Conservation (phyloP, 1,140 invertebrate species). For the Drosophila santomea region DNA sequence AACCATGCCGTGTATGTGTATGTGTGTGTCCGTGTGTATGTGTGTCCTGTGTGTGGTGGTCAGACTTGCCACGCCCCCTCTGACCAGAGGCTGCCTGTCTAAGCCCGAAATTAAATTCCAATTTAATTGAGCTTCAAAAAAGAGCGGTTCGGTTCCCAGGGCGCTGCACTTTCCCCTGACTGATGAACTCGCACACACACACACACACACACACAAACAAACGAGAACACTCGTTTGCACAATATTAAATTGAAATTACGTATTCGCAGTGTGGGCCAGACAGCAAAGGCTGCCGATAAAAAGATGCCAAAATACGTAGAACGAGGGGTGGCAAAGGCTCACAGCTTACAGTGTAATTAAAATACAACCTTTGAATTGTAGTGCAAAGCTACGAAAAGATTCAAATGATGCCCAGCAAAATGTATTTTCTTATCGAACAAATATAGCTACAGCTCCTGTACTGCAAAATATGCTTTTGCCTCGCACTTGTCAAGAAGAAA, state of each 20-base stretch:
- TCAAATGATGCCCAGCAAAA: neutral
- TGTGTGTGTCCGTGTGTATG: conserved; percentile 14
- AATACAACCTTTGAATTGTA: conserved; percentile 20
- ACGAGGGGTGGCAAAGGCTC: neutral
- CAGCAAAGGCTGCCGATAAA: conserved; percentile 24
- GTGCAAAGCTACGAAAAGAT: conserved; percentile 4
- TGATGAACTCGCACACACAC: conserved; percentile 37
- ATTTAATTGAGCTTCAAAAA: conserved; percentile 83
- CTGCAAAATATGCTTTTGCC: no score
- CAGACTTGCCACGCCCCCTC: conserved; percentile 17
- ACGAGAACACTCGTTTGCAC: conserved; percentile 9
- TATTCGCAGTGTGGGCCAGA: conserved; percentile 50
- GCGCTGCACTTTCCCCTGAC: conserved; percentile 16
- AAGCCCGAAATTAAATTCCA: conserved; percentile 81
- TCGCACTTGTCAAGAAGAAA: no score
- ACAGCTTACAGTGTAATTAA: conserved; percentile 27
- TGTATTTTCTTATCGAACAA: no score
- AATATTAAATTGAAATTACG: conserved; percentile 81
- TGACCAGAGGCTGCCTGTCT: conserved; percentile 46
- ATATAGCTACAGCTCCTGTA: no score
- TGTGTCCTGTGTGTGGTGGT: conserved; percentile 3
- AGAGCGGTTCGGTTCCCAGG: conserved; percentile 29
- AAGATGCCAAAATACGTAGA: conserved; percentile 13
- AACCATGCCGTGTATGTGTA: conserved; percentile 24
- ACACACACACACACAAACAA: conserved; percentile 1